Conservation (phyloP, 2,888 invertebrate genomes). For the Chloromyia formosa region DNA sequence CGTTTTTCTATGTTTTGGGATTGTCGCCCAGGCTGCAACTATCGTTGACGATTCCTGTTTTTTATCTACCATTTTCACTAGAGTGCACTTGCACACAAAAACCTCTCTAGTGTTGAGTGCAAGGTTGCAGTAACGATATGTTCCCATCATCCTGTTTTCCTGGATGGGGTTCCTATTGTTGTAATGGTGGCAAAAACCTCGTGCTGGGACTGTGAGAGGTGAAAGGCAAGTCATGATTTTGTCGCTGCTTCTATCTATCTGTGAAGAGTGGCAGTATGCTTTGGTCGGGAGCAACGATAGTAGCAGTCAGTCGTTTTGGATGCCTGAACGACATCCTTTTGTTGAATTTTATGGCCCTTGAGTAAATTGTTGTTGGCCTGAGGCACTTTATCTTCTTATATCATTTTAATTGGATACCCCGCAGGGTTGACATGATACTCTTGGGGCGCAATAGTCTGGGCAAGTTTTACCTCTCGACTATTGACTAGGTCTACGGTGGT, state of each 20-base stretch:
- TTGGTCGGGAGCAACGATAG: not conserved
- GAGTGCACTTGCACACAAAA: not conserved
- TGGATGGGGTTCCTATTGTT: not conserved
- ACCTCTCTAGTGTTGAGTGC: not conserved
- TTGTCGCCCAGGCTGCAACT: no score
- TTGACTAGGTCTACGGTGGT: not conserved
- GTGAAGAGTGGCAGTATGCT: no score
- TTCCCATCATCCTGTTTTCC: not conserved
- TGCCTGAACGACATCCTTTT: conserved; percentile 31
- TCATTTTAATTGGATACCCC: conserved; percentile 46
- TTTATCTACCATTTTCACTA: not conserved
- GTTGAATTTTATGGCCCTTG: conserved; percentile 42
- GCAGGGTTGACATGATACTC: conserved; percentile 22
- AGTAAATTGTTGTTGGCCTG: conserved; percentile 44
- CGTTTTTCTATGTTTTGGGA: no score
- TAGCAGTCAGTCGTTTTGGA: conserved; percentile 17
- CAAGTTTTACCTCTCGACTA: not conserved
- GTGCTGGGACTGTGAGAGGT: no score
- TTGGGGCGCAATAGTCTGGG: conserved; percentile 7
- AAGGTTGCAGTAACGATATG: not conserved
- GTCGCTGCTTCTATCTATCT: no score
- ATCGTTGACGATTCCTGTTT: no score
- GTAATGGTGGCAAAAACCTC: no score
- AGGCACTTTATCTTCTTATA: conserved; percentile 45
- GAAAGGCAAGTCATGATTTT: no score